Evolutionary conservation across 2,113 vertebrate species (phyloP).

Genomic region (Leptobrachium leishanense): DNA sequence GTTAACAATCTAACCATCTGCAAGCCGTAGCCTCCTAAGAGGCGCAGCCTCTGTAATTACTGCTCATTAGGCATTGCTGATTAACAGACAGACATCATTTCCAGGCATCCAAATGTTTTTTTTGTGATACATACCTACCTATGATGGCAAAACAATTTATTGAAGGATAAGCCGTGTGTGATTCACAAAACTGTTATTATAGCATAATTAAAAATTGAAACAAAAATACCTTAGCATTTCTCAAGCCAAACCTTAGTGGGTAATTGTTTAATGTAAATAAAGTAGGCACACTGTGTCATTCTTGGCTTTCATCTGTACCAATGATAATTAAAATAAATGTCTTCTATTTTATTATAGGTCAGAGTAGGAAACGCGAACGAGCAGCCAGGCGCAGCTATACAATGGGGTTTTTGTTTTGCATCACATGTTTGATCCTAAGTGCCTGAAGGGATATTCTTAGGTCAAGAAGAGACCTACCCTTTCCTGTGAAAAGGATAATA

Average conservation of each 20-base stretch:
- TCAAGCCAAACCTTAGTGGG: neutral
- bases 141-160: neutral
- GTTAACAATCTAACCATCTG: no score
- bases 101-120: neutral
- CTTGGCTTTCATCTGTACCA: conserved; percentile 41
- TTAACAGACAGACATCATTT: no score
- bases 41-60: no score
- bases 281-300: neutral
- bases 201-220: conserved; percentile 2
- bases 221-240: conserved; percentile 21
- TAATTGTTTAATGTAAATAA: conserved; percentile 40
- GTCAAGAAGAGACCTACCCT: conserved; percentile 33
- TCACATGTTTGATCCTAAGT: conserved; percentile 35
- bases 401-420: conserved; percentile 19
- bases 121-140: neutral
- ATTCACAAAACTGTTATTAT: conserved; percentile 28
- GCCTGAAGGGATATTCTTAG: conserved; percentile 32
- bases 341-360: conserved; percentile 22
- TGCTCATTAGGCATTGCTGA: no score
- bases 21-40: no score
- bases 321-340: conserved; percentile 25
- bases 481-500: conserved; percentile 27
- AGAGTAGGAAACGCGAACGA: neutral
- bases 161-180: neutral
- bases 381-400: conserved; percentile 3